Percentiles rank a stretch among this genome's conserved stretches.
phyloP scores from a whole-genome alignment of 2,113 vertebrate species.

The Cricetomys ansorgei region DNA sequence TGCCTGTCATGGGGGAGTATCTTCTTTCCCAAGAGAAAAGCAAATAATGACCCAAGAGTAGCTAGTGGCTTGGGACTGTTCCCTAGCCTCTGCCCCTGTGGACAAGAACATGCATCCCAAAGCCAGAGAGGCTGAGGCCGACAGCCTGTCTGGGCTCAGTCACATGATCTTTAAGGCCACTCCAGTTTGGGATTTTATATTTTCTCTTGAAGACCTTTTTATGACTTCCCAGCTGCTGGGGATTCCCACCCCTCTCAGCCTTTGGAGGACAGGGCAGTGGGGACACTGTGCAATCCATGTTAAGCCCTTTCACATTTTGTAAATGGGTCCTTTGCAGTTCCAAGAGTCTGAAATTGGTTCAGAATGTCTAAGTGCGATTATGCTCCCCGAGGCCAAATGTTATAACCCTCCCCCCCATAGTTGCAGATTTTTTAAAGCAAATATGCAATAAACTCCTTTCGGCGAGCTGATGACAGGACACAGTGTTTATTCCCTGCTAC shows the following conservation, averaged over 20 bases:
- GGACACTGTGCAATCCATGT: not conserved
- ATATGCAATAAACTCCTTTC: slow-evolving; percentile 61
- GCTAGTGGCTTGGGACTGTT: not conserved
- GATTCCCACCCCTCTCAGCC: not conserved
- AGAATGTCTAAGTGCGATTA: slow-evolving; percentile 62
- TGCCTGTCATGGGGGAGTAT: not conserved
- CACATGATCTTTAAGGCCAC: not conserved
- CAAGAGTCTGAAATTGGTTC: slow-evolving; percentile 54
- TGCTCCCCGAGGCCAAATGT: slow-evolving; percentile 53
- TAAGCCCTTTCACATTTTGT: slow-evolving; percentile 45
- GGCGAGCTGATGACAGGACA: not conserved
- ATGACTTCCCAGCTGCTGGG: slow-evolving; percentile 34
- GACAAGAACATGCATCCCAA: not conserved
- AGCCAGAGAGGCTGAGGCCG: not conserved
- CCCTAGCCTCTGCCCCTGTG: not conserved
- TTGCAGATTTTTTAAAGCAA: slow-evolving; percentile 59
- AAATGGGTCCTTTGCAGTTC: slow-evolving; percentile 12
- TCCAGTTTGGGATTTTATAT: not conserved
- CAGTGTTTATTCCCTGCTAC: not conserved
- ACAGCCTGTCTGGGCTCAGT: not conserved
- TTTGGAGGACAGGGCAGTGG: not conserved
- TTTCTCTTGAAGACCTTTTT: slow-evolving; percentile 37
- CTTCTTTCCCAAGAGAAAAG: slow-evolving; percentile 30
- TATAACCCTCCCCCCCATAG: not conserved
- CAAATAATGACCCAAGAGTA: not conserved